A percentile compares a stretch with the other conserved stretches of the same genome.
These are phyloP conservation scores for Semotilus atromaculatus DNA, from an alignment of 2,797 vertebrate species.

Conservation along the genomic window DNA sequence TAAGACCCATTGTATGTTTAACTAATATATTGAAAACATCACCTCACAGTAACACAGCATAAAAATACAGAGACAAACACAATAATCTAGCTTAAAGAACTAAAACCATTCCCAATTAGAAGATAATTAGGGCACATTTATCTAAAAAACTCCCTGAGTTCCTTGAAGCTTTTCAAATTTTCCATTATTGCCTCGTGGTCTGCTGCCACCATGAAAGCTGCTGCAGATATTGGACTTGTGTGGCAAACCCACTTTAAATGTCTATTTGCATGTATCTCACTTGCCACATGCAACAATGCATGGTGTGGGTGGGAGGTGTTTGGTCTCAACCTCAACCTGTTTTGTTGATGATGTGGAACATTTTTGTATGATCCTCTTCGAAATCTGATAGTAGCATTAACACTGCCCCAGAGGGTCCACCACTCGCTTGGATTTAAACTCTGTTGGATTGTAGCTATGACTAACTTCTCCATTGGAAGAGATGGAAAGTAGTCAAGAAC, in stretches of 20 bases:
- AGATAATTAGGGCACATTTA: no score
- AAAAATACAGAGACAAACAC: no score
- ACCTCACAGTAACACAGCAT: no score
- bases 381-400: neutral
- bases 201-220: neutral
- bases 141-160: neutral
- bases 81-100: no score
- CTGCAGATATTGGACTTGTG: slow-evolving; percentile 1
- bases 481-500: neutral
- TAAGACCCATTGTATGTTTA: no score
- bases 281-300: slow-evolving; percentile 22
- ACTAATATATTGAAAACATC: no score
- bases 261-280: slow-evolving; percentile 4
- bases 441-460: neutral
- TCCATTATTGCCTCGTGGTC: slow-evolving; percentile 19
- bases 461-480: neutral
- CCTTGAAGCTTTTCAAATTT: neutral
- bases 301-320: neutral
- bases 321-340: neutral
- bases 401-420: slow-evolving; percentile 6
- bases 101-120: no score
- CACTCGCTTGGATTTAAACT: neutral
- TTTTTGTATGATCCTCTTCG: neutral
- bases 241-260: neutral
- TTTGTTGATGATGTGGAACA: neutral